A percentile compares a stretch with the other conserved stretches of the same genome.
These are phyloP conservation scores for Phylloscopus whistleri DNA, from an alignment of 2,113 vertebrate species.

Conservation along the genomic window DNA sequence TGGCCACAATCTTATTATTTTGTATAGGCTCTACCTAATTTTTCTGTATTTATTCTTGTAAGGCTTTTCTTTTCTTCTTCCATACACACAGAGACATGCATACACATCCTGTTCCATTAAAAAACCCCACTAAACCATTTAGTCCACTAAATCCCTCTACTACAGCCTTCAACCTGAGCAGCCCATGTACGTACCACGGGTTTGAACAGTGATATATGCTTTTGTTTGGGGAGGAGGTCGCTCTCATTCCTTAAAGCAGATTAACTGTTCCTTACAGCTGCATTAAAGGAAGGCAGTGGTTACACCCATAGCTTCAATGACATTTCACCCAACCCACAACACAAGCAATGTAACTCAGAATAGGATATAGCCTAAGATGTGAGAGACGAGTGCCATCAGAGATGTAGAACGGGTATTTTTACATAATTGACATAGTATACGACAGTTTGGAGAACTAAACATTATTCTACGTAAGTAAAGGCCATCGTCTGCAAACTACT, in stretches of 20 bases:
- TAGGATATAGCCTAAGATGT: background rate
- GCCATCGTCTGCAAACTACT: background rate
- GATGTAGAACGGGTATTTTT: background rate
- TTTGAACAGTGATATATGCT: background rate
- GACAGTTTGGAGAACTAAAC: background rate
- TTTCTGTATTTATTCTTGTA: background rate
- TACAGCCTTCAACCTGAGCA: background rate
- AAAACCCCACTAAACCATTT: background rate
- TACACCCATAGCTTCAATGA: background rate
- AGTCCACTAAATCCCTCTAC: background rate
- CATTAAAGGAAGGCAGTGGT: background rate
- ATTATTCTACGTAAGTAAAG: background rate
- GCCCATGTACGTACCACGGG: background rate
- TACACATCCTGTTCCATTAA: background rate
- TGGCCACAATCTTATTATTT: background rate
- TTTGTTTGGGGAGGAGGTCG: background rate
- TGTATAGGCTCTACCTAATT: background rate
- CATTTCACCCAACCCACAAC: slow-evolving; percentile 3
- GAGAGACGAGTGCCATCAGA: background rate
- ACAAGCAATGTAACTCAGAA: background rate
- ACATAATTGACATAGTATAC: background rate
- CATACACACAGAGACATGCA: background rate
- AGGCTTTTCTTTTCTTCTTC: background rate
- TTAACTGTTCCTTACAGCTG: slow-evolving; percentile 18
- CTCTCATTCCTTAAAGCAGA: slow-evolving; percentile 8